These are phyloP conservation scores for Calidris pygmaea DNA, from an alignment of 2,113 vertebrate genomes.

Conservation along the genomic window DNA sequence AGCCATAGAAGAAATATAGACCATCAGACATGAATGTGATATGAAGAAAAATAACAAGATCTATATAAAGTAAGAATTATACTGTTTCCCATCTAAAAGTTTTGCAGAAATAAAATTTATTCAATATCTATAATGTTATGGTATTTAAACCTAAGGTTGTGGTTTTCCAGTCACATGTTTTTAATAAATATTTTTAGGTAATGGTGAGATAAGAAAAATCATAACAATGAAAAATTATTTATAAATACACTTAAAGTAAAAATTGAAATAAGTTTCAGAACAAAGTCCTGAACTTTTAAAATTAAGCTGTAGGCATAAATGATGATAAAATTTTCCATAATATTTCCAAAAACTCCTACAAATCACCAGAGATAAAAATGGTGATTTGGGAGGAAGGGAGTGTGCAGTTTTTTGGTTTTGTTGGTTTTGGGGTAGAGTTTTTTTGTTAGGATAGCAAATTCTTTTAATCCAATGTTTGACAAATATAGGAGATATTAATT, in stretches of 20 bases:
- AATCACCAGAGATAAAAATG: background rate
- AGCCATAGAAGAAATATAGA: background rate
- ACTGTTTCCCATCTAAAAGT: background rate
- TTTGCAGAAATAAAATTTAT: background rate
- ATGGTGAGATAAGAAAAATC: background rate
- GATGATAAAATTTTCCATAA: background rate
- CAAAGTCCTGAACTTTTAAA: background rate
- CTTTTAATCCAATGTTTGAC: background rate
- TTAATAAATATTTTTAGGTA: background rate
- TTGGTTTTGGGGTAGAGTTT: background rate
- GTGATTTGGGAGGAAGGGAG: background rate
- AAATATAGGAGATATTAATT: background rate
- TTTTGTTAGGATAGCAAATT: background rate
- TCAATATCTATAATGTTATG: background rate
- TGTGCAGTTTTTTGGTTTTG: background rate
- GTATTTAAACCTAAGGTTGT: background rate
- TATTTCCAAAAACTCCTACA: background rate
- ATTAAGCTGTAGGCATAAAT: background rate
- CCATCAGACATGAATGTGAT: no score
- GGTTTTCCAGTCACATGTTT: background rate
- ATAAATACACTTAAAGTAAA: background rate
- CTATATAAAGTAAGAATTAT: background rate
- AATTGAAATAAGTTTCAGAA: background rate
- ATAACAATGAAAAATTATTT: background rate
- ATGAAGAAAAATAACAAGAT: background rate